Conservation (phyloP, 2,888 invertebrate species). For the Hirtodrosophila trivittata region DNA sequence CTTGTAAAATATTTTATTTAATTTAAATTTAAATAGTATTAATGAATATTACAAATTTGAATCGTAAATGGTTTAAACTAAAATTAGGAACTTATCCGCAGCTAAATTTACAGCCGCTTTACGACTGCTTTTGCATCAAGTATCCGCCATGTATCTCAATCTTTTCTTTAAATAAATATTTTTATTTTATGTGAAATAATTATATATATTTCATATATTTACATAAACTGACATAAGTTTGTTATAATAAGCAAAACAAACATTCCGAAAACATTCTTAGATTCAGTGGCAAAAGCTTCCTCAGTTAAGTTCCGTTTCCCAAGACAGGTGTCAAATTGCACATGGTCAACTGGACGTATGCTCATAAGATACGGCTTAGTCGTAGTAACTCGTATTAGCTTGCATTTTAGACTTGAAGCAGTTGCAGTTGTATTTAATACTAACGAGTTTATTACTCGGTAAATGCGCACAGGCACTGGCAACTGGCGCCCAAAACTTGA, state of each 20-base stretch:
- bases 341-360: conserved; percentile 41
- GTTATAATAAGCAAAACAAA: too few relatives aligned
- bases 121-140: not conserved
- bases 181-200: too few relatives aligned
- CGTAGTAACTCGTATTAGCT: conserved; percentile 26
- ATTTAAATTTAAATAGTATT: too few relatives aligned
- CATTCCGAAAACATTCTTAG: conserved; percentile 3
- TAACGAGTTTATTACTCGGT: conserved; percentile 43
- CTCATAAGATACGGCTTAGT: conserved; percentile 1
- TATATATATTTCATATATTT: too few relatives aligned
- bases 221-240: too few relatives aligned
- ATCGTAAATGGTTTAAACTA: too few relatives aligned
- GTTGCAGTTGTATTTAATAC: conserved; percentile 2
- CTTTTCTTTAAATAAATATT: too few relatives aligned
- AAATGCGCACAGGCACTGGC: conserved; percentile 2
- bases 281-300: conserved; percentile 5
- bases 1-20: too few relatives aligned
- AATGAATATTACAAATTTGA: too few relatives aligned
- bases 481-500: conserved; percentile 36
- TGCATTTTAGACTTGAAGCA: conserved; percentile 18
- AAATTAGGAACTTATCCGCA: too few relatives aligned
- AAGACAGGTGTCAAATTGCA: conserved; percentile 49
- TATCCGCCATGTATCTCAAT: too few relatives aligned
- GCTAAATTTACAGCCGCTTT: not conserved
- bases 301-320: conserved; percentile 51